These are phyloP conservation scores for Noctua pronuba DNA, from an alignment of 2,888 invertebrate genomes.

Conservation along the genomic window DNA sequence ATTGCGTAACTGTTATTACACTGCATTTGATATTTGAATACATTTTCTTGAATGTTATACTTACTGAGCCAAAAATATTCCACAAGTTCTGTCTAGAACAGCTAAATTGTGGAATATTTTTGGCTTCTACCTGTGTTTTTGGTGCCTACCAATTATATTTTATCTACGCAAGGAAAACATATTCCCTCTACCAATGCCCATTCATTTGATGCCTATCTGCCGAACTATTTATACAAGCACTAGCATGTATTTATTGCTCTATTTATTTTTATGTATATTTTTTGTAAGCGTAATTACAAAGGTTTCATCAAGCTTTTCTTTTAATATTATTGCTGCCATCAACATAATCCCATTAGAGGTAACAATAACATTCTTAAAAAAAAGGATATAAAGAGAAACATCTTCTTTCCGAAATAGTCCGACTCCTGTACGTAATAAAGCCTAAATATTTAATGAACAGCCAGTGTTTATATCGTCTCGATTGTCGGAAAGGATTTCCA, in stretches of 20 bases:
- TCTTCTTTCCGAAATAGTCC: conserved; percentile 6
- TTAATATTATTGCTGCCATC: conserved; percentile 4
- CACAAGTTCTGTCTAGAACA: too few relatives aligned
- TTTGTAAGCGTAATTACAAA: background rate
- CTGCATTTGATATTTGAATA: background rate
- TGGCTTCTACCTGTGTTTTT: conserved; percentile 29
- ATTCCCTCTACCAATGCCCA: conserved; percentile 9
- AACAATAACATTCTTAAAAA: conserved; percentile 1
- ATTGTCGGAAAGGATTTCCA: conserved; percentile 70
- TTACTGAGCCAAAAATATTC: background rate
- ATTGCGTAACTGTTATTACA: conserved; percentile 22
- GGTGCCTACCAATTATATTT: conserved; percentile 31
- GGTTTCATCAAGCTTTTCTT: background rate
- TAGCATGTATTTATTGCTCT: conserved; percentile 1
- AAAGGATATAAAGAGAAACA: background rate
- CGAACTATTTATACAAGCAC: conserved; percentile 36
- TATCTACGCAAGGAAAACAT: conserved; percentile 16
- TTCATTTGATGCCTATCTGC: conserved; percentile 33
- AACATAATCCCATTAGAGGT: background rate
- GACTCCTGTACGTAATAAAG: conserved; percentile 29
- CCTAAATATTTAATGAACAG: conserved; percentile 62
- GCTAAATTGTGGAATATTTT: too few relatives aligned
- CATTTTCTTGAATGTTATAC: background rate
- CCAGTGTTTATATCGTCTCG: conserved; percentile 66
- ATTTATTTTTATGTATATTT: conserved; percentile 16